These are phyloP conservation scores for Delphinus delphis DNA, from an alignment of 2,113 vertebrate species.

Conservation along the genomic window DNA sequence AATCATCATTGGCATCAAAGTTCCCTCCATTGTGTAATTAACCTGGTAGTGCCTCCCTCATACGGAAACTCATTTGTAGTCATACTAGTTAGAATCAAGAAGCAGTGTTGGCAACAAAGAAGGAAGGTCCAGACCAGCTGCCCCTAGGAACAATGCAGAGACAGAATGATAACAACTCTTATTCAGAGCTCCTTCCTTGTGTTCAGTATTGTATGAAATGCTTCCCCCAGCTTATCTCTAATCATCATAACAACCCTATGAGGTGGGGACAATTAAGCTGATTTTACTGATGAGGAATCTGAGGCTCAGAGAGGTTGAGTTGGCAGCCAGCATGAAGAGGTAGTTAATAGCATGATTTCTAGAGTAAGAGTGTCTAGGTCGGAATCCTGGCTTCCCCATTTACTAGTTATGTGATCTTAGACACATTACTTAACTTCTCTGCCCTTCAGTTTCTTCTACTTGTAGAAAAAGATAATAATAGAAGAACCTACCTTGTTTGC, in stretches of 20 bases:
- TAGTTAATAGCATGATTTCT: neutral
- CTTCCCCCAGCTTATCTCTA: neutral
- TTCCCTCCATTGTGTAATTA: constrained; percentile 41
- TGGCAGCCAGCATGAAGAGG: neutral
- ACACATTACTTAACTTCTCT: constrained; percentile 10
- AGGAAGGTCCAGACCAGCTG: neutral
- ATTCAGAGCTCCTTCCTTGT: neutral
- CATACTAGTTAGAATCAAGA: constrained; percentile 45
- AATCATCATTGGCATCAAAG: neutral
- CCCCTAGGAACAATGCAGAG: neutral
- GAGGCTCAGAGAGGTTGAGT: neutral
- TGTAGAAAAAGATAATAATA: constrained; percentile 15
- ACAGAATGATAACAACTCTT: neutral
- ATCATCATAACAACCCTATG: neutral
- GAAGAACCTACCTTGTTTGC: constrained; percentile 22
- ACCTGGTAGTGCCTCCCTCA: neutral
- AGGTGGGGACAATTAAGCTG: neutral
- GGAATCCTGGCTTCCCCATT: neutral
- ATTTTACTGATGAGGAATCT: constrained; percentile 32
- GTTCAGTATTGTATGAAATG: neutral
- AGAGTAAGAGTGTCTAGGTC: neutral
- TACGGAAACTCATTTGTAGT: constrained; percentile 26
- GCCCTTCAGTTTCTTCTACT: neutral
- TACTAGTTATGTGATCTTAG: neutral
- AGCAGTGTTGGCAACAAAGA: neutral